Percentiles rank a stretch among this genome's conserved stretches.
Evolutionary conservation across 2,888 invertebrate genomes (phyloP).

Genomic region (Dryomyza anilis): DNA sequence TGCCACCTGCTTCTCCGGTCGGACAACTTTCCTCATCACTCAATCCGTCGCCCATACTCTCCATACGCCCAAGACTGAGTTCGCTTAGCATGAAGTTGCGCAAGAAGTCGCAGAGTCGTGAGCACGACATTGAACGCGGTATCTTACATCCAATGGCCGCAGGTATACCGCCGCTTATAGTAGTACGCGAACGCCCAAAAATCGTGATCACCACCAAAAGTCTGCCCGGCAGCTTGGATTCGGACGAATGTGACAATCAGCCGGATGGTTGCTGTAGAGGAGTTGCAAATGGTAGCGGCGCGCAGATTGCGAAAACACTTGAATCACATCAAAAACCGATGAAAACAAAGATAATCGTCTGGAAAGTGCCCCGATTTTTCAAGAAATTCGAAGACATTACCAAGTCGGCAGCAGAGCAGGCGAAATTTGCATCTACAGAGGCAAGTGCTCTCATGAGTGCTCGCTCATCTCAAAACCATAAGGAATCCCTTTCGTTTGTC

Average conservation of each 20-base stretch:
- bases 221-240: slow-evolving; percentile 81
- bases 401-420: not conserved
- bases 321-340: slow-evolving; percentile 63
- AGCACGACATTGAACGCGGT: slow-evolving; percentile 49
- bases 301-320: slow-evolving; percentile 46
- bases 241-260: slow-evolving; percentile 77
- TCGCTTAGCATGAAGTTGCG: slow-evolving; percentile 59
- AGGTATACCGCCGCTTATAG: slow-evolving; percentile 47
- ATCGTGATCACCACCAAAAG: slow-evolving; percentile 70
- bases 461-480: slow-evolving; percentile 31
- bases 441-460: slow-evolving; percentile 37
- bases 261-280: slow-evolving; percentile 58
- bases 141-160: slow-evolving; percentile 42
- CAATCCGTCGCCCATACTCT: slow-evolving; percentile 59
- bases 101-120: slow-evolving; percentile 52
- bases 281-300: slow-evolving; percentile 33
- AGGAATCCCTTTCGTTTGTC: slow-evolving; percentile 48
- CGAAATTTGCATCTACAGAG: not conserved
- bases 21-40: slow-evolving; percentile 58
- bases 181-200: slow-evolving; percentile 60
- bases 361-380: slow-evolving; percentile 74
- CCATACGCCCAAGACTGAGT: slow-evolving; percentile 57
- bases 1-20: slow-evolving; percentile 59
- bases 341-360: slow-evolving; percentile 65
- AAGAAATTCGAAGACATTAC: slow-evolving; percentile 65